A percentile compares a stretch with the other conserved stretches of the same genome.
phyloP scores from a whole-genome alignment of 2,113 vertebrate genomes.

The Ceuthmochares aereus region DNA sequence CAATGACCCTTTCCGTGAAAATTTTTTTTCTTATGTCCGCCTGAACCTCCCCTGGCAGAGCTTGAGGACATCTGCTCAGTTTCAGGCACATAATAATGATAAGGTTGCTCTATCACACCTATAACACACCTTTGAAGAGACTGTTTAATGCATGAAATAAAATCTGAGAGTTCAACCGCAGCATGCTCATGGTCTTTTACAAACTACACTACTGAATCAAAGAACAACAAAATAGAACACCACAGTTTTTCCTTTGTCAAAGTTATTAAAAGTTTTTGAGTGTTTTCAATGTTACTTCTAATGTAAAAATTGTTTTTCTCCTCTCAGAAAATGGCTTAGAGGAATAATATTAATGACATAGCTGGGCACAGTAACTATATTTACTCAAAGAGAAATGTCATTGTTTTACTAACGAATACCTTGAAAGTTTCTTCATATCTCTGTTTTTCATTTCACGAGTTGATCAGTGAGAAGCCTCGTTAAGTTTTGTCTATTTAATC shows the following conservation, averaged over 20 bases:
- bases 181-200: rapidly evolving
- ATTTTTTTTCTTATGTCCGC: too few species aligned
- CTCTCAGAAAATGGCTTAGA: not conserved
- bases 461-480: not conserved
- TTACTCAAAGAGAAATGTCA: not conserved
- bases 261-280: not conserved
- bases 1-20: too few species aligned
- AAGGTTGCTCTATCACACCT: not conserved
- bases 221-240: not conserved
- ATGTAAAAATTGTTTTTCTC: not conserved
- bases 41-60: too few species aligned
- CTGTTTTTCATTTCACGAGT: not conserved
- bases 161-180: not conserved
- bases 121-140: not conserved
- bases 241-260: not conserved
- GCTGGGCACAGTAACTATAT: not conserved
- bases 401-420: not conserved
- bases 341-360: not conserved
- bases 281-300: not conserved
- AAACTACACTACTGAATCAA: not conserved
- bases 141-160: not conserved
- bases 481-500: not conserved
- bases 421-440: not conserved
- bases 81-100: not conserved
- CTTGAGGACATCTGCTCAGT: not conserved